Conservation (phyloP, 2,113 vertebrate genomes). For the Procavia capensis region DNA sequence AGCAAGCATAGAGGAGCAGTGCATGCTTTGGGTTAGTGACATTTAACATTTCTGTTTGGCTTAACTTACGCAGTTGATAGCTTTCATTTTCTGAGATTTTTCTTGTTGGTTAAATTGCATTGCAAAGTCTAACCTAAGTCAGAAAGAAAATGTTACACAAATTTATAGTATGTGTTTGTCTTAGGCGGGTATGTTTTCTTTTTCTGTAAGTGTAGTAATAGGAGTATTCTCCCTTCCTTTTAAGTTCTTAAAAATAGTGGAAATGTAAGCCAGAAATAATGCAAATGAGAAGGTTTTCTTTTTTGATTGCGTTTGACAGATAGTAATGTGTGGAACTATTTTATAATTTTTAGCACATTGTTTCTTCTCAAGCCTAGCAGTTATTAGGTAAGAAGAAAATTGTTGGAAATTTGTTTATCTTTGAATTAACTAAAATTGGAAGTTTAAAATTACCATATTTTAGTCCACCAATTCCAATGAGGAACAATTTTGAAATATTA, state of each 20-base stretch:
- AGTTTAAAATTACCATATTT: slow-evolving; percentile 6
- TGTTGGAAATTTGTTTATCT: slow-evolving; percentile 26
- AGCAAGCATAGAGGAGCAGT: slow-evolving; percentile 90
- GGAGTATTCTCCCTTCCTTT: slow-evolving; percentile 5
- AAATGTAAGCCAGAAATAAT: slow-evolving; percentile 53
- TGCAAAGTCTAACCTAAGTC: slow-evolving; percentile 47
- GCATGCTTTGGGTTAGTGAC: slow-evolving; percentile 87
- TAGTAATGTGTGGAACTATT: background rate
- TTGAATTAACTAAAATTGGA: slow-evolving; percentile 54
- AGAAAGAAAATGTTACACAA: slow-evolving; percentile 50
- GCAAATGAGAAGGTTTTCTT: background rate
- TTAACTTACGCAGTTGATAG: slow-evolving; percentile 60
- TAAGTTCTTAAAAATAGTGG: slow-evolving; percentile 60
- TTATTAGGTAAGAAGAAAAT: slow-evolving; percentile 36
- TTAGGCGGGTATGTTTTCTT: background rate
- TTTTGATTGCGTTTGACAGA: background rate
- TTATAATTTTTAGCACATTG: slow-evolving; percentile 6
- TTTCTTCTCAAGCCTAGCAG: background rate
- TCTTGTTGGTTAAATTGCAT: slow-evolving; percentile 31
- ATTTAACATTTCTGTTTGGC: slow-evolving; percentile 69
- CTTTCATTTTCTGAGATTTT: slow-evolving; percentile 39
- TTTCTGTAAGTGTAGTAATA: background rate
- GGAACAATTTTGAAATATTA: slow-evolving; percentile 38
- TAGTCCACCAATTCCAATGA: background rate
- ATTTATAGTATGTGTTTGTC: slow-evolving; percentile 56